A percentile compares a stretch with the other conserved stretches of the same genome.
Evolutionary conservation across 2,888 invertebrate genomes (phyloP).

Genomic region (Hyalella azteca): DNA sequence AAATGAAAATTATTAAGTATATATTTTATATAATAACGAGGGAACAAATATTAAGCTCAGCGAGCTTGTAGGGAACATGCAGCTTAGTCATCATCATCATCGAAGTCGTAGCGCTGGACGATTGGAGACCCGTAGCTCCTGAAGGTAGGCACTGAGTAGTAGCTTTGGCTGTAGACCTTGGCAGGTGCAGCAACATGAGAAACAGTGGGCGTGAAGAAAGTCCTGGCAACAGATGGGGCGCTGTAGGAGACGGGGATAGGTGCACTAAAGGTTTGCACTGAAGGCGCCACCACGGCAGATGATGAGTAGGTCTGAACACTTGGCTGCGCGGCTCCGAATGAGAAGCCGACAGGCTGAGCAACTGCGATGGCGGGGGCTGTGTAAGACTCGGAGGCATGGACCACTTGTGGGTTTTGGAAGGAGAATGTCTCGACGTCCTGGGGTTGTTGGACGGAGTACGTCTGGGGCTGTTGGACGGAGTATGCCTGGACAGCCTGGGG

Average conservation of each 20-base stretch:
- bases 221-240: not conserved
- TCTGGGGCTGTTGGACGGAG: not conserved
- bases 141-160: slow-evolving; percentile 18
- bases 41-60: too few species aligned
- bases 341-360: not conserved
- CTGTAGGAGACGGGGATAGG: not conserved
- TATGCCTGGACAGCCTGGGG: not conserved
- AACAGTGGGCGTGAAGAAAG: not conserved
- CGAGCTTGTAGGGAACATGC: not conserved
- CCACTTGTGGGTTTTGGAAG: too few species aligned
- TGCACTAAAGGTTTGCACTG: not conserved
- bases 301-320: not conserved
- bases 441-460: not conserved
- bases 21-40: too few species aligned
- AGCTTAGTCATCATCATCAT: slow-evolving; percentile 9
- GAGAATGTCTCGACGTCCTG: not conserved
- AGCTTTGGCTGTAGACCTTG: not conserved
- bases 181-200: not conserved
- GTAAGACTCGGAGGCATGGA: not conserved
- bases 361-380: not conserved
- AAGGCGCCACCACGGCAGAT: not conserved
- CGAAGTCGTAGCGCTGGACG: slow-evolving; percentile 22
- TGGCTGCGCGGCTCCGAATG: not conserved
- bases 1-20: too few species aligned
- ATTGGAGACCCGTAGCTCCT: not conserved